Percentiles rank a stretch among this genome's conserved stretches.
These are phyloP conservation scores for Ridgeia piscesae DNA, from an alignment of 1,140 invertebrate species.

Conservation along the genomic window DNA sequence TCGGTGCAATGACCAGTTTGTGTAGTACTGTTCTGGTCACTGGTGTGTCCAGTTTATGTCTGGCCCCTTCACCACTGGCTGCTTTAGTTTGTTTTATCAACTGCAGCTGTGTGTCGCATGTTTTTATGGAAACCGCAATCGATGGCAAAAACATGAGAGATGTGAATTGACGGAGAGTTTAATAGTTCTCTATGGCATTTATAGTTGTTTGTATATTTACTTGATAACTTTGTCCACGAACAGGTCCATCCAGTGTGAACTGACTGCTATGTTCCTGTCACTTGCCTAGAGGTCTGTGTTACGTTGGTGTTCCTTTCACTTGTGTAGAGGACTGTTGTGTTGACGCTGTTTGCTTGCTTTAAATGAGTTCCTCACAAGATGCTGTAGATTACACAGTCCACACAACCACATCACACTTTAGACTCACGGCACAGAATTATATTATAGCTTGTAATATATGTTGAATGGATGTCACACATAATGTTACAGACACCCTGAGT, in stretches of 20 bases:
- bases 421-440: background rate
- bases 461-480: background rate
- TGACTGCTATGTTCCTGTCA: background rate
- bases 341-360: background rate
- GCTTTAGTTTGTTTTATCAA: background rate
- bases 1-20: background rate
- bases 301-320: background rate
- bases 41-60: background rate
- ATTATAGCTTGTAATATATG: background rate
- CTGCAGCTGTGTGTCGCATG: background rate
- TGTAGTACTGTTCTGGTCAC: background rate
- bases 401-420: background rate
- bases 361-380: background rate
- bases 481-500: background rate
- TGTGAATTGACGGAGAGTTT: background rate
- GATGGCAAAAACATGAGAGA: background rate
- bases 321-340: background rate
- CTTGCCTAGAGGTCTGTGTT: background rate
- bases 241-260: background rate
- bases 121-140: background rate
- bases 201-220: background rate
- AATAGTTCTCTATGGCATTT: background rate
- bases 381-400: background rate
- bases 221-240: background rate
- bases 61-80: background rate